These are phyloP conservation scores for Pentamera pediparva DNA, from an alignment of 53 echinoderm and acorn worm species.

Conservation along the genomic window DNA sequence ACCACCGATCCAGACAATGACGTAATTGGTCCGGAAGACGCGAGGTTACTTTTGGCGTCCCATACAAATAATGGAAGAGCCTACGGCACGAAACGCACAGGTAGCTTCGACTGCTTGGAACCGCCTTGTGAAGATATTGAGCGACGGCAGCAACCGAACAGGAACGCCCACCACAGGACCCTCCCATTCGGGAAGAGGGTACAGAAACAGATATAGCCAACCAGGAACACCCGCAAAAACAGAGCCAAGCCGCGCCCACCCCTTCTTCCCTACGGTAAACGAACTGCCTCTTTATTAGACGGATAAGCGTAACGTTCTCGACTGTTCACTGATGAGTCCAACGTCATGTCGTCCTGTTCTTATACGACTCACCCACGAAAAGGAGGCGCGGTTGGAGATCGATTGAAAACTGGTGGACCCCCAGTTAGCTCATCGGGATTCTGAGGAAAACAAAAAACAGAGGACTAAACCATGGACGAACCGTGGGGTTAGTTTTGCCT, in stretches of 20 bases:
- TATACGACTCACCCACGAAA: too few species aligned
- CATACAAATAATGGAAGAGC: constrained; percentile 17
- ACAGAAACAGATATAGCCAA: constrained; percentile 3
- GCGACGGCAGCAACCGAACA: not conserved
- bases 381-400: too few species aligned
- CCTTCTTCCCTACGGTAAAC: constrained; percentile 24
- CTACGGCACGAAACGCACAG: not conserved
- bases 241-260: not conserved
- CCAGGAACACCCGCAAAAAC: constrained; percentile 12
- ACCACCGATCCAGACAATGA: too few species aligned
- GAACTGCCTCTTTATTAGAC: too few species aligned
- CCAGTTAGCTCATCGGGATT: too few species aligned
- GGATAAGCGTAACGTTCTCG: too few species aligned
- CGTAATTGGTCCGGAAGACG: not conserved
- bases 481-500: too few species aligned
- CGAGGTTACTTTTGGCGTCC: not conserved
- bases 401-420: too few species aligned
- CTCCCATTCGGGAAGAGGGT: constrained; percentile 25
- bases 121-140: not conserved
- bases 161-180: constrained; percentile 20
- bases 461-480: too few species aligned
- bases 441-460: too few species aligned
- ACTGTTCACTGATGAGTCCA: too few species aligned
- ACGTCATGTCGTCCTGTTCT: too few species aligned
- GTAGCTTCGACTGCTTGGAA: constrained; percentile 14